Evolutionary conservation across 1,140 invertebrate species (phyloP), one percentile per base, ranked within the genome.

Genomic region (Physella acuta): DNA sequence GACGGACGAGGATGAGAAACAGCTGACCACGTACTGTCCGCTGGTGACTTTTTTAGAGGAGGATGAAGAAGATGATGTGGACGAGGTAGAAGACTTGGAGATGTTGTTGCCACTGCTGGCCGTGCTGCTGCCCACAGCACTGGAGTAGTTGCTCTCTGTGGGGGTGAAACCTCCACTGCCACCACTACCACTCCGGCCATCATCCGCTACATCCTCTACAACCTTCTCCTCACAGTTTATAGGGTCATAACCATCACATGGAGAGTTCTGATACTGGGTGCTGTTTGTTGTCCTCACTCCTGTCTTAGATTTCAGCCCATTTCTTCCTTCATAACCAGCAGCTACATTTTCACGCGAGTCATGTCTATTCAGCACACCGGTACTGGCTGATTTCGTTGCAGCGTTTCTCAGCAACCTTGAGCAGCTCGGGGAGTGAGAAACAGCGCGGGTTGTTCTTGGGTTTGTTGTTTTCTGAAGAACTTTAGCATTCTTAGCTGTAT

Each of bases 21-120:
- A 30, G 51, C 49, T 64, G 49, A 64, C 62, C 44, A 64, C 62
- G 52, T 64, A 64, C 28, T 64, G 62, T 11, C 62, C 62, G 37
- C 62, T 33, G 4, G 49, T 64, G 1, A 52, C 62, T 36, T 64
- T 64, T 53, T 36, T 64, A 14, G 49, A 61, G 16, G 62, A 51
- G 56, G 56, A 67, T 11, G 64, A 67, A 11, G 64, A 67, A 24
- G 64, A 67, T 8, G 64, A 67, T 56, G 64, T 30, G 0, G 51
- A 31, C 37, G 64, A 56, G 26, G 1, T 37, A 1, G 64, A 55
- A 5, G 51, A 34, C n/a, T 31, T 0, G 20, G 51, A 67, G 34
- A 8, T 52, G 28, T 65, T 51, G 44, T 53, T 53, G 17, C 28
- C 30, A 3, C 30, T 56, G 28, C 51, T 36, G 17, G 28, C 33